Base-by-base conservation (phyloP, 2,888 invertebrate species). In the Diarsia mendica region DNA sequence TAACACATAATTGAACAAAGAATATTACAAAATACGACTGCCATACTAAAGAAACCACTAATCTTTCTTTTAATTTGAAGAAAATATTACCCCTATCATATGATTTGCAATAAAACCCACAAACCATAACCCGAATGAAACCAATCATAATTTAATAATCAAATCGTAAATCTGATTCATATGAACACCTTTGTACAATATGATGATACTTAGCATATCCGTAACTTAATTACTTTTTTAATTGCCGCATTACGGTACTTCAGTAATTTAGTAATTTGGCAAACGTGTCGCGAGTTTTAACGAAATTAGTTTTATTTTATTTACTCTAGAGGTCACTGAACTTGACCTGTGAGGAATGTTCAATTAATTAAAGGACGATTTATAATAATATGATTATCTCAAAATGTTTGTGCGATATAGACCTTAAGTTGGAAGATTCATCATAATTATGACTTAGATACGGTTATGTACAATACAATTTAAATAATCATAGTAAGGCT, bases 171-270 rank as follows among this genome's bases (percentile, higher is more conserved):
- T 64, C 68, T 61, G 28, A 64, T 68, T 70, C 51, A 65, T 28
- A n/a, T 15, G 28, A 6, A 60, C 65, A 51, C 67, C 5, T 46
- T 44, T 72, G 11, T 80, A 72, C 80, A 69, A 65, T 84, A 77
- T 84, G 78, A 74, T 80, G 77, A 63, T 33, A 44, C 55, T 69
- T 39, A 75, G 61, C 64, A 72, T 55, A 72, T 72, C 65, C 65
- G 70, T 67, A 65, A 69, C 5, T 67, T 75, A 76, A 84, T 76
- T 67, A 46, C 60, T 39, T 68, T 73, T 72, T 72, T 69, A 84
- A 79, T 70, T 65, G 33, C 55, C 67, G 28, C 9, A 58, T 72
- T 72, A 75, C 83, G 85, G 79, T 83, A 83, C 72, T 73, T 72
- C 28, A 65, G 67, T 70, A n/a, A 72, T 85, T 82, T 75, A 65